Evolutionary conservation across 64 coral and sea anemone genomes (phyloP).

Genomic region (Pachyseris speciosa): DNA sequence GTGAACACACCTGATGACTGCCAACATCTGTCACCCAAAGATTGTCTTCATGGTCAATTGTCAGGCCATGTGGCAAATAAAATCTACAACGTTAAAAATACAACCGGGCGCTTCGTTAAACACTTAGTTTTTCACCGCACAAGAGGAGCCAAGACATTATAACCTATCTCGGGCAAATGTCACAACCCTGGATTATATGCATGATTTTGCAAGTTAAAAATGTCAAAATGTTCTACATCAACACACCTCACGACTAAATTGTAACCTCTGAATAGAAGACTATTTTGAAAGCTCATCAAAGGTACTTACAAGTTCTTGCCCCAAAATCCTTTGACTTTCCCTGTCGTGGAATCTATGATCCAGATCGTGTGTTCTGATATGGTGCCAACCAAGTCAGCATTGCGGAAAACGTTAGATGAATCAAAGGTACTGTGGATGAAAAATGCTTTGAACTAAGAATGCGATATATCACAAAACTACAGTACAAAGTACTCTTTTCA

Average conservation of each 20-base stretch:
- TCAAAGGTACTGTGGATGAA: constrained; percentile 77
- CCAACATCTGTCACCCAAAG: constrained; percentile 96
- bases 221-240: no score
- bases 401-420: constrained; percentile 44
- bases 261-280: no score
- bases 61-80: constrained; percentile 94
- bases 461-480: no score
- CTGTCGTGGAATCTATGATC: constrained; percentile 56
- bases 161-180: no score
- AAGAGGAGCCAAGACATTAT: no score
- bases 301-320: constrained; percentile 75
- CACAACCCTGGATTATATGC: no score
- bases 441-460: no score
- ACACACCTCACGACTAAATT: no score
- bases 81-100: constrained; percentile 56
- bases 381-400: constrained; percentile 58
- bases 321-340: constrained; percentile 67
- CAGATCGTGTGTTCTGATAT: constrained; percentile 81
- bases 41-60: constrained; percentile 87
- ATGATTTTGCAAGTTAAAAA: no score
- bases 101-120: background rate
- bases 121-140: no score
- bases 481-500: no score
- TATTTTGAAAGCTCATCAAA: no score
- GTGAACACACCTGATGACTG: constrained; percentile 83